Evolutionary conservation across 2,113 vertebrate genomes (phyloP).

Genomic region (Emydocephalus ijimae): DNA sequence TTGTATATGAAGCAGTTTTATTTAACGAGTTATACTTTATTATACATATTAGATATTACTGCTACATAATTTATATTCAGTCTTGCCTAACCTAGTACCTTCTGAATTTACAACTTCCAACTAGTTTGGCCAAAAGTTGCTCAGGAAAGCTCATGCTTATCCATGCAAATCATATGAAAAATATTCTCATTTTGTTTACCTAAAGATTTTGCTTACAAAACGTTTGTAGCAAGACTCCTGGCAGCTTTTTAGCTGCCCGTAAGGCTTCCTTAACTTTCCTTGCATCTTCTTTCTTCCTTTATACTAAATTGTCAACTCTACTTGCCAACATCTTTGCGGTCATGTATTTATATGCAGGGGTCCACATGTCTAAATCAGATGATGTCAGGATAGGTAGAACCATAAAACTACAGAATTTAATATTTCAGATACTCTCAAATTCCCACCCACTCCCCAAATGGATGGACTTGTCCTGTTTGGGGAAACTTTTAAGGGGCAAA

Average conservation of each 20-base stretch:
- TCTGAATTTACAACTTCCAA: neutral
- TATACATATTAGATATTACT: neutral
- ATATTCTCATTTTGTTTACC: neutral
- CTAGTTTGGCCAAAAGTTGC: neutral
- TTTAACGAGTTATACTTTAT: neutral
- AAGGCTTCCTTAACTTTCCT: neutral
- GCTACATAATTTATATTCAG: neutral
- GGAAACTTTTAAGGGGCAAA: neutral
- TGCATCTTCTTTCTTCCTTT: neutral
- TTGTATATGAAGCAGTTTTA: neutral
- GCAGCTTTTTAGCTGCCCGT: neutral
- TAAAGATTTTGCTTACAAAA: neutral
- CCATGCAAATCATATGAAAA: neutral
- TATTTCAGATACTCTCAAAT: neutral
- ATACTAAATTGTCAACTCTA: neutral
- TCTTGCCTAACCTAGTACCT: neutral
- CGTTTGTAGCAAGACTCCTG: neutral
- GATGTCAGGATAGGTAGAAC: neutral
- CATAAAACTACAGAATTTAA: neutral
- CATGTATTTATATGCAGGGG: neutral
- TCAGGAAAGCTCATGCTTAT: neutral
- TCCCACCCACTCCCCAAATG: neutral
- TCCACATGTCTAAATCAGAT: neutral
- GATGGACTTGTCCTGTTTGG: neutral
- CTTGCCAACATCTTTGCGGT: neutral